phyloP scores from a whole-genome alignment of 1,140 invertebrate genomes.

The Sycophaga agraensis region DNA sequence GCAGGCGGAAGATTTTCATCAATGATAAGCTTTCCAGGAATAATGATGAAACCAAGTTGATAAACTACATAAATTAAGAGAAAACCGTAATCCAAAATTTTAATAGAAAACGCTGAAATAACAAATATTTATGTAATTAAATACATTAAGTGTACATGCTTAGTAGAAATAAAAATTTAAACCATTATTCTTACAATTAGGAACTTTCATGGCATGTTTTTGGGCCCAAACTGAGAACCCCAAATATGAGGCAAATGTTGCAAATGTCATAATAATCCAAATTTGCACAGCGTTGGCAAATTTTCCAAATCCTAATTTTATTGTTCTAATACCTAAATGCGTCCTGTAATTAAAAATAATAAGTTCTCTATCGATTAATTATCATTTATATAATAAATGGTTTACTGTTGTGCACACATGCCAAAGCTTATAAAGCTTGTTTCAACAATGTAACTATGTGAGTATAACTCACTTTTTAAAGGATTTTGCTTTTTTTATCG shows the following conservation, averaged over 20 bases:
- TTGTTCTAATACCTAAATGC: slow-evolving; percentile 60
- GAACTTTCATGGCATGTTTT: slow-evolving; percentile 35
- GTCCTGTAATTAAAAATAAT: slow-evolving; percentile 54
- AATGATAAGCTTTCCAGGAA: slow-evolving; percentile 59
- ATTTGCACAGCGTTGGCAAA: slow-evolving; percentile 58
- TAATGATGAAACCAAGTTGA: slow-evolving; percentile 54
- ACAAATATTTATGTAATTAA: not conserved
- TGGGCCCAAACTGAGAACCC: slow-evolving; percentile 61
- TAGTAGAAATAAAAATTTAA: not conserved
- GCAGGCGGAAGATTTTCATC: slow-evolving; percentile 63
- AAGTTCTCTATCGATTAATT: too few species aligned
- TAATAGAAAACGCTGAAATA: slow-evolving; percentile 29
- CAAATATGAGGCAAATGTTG: slow-evolving; percentile 58
- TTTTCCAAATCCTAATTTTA: slow-evolving; percentile 61
- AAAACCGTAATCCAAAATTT: slow-evolving; percentile 56
- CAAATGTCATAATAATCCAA: slow-evolving; percentile 62
- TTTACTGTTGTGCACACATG: too few species aligned
- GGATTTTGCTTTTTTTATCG: too few species aligned
- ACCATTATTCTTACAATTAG: slow-evolving; percentile 45
- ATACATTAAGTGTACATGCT: not conserved
- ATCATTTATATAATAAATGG: too few species aligned
- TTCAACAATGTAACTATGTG: too few species aligned
- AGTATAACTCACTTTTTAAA: too few species aligned
- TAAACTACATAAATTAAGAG: slow-evolving; percentile 51
- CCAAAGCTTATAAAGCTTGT: too few species aligned